Conservation (phyloP, 2,113 vertebrate genomes). For the Neofelis nebulosa region DNA sequence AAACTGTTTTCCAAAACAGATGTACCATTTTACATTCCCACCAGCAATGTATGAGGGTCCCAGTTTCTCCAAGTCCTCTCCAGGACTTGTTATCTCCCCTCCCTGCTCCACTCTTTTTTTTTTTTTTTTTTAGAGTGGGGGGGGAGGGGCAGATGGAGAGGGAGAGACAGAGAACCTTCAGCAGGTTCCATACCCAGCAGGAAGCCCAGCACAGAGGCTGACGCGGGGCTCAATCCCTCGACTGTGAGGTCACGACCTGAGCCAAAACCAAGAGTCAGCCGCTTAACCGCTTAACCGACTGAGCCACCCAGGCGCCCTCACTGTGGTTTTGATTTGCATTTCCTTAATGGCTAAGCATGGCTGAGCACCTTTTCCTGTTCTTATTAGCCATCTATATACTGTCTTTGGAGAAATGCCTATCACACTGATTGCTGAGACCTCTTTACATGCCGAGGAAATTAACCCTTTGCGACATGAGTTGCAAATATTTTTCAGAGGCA, state of each 20-base stretch:
- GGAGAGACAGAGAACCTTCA: no score
- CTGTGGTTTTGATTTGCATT: background rate
- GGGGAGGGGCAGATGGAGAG: no score
- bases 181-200: no score
- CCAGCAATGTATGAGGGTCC: background rate
- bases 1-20: background rate
- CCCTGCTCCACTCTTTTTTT: background rate
- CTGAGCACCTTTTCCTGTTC: background rate
- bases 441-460: background rate
- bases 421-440: background rate
- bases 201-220: no score
- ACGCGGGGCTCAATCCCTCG: rapidly evolving
- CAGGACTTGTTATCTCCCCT: background rate
- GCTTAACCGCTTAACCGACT: no score
- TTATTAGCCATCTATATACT: background rate
- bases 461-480: background rate
- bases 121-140: no score
- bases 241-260: no score
- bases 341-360: background rate
- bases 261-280: no score
- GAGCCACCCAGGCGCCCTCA: no score
- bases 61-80: background rate
- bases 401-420: background rate
- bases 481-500: background rate
- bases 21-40: background rate